A percentile compares a stretch with the other conserved stretches of the same genome.
Evolutionary conservation across 1,140 invertebrate species (phyloP).

Genomic region (Limonius californicus): DNA sequence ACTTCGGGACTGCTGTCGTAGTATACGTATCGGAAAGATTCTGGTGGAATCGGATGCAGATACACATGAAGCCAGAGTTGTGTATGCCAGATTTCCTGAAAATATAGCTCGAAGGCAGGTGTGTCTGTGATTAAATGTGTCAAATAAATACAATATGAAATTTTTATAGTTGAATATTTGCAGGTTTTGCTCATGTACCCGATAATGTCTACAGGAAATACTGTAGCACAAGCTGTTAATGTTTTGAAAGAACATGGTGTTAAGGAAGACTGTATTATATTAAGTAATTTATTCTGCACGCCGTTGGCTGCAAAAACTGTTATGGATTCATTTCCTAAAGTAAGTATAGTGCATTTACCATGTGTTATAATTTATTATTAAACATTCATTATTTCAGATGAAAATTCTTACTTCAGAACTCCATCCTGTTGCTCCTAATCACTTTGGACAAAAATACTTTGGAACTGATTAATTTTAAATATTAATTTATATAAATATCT

Average conservation of each 20-base stretch:
- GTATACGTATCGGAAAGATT: slow-evolving; percentile 97
- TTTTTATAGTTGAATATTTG: no score
- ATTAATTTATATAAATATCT: no score
- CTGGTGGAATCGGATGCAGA: slow-evolving; percentile 95
- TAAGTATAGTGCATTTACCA: no score
- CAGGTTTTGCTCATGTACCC: slow-evolving; percentile 94
- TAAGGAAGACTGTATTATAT: slow-evolving; percentile 87
- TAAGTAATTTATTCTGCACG: slow-evolving; percentile 96
- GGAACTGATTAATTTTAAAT: slow-evolving; percentile 94
- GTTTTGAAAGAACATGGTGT: slow-evolving; percentile 92
- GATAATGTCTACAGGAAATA: slow-evolving; percentile 97
- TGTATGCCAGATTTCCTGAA: slow-evolving; percentile 97
- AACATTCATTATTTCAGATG: slow-evolving; percentile 58
- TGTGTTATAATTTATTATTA: no score
- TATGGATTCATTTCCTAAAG: slow-evolving; percentile 79
- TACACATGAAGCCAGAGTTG: slow-evolving; percentile 92
- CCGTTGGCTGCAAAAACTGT: slow-evolving; percentile 86
- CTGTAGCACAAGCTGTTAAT: slow-evolving; percentile 89
- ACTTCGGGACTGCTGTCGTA: slow-evolving; percentile 93
- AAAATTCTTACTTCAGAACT: slow-evolving; percentile 94
- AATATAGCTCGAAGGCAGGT: slow-evolving; percentile 83
- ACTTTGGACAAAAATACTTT: slow-evolving; percentile 98
- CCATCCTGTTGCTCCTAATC: slow-evolving; percentile 92
- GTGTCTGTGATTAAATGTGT: neutral
- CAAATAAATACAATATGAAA: neutral